A percentile compares a stretch with the other conserved stretches of the same genome.
These are phyloP conservation scores for Drosophila prostipennis DNA, from an alignment of 2,888 invertebrate species.

Conservation along the genomic window DNA sequence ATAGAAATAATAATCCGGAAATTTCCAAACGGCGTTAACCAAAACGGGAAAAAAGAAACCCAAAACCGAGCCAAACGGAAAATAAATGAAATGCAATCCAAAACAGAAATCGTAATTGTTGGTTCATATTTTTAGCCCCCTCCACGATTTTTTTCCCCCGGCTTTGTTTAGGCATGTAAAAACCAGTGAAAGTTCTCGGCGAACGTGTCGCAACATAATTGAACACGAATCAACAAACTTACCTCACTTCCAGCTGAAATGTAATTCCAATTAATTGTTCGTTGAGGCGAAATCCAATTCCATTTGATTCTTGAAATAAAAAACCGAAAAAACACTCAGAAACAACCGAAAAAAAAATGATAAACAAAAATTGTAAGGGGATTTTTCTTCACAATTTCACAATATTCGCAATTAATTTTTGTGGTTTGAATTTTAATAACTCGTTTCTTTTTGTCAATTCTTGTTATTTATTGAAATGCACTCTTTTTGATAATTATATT, in stretches of 20 bases:
- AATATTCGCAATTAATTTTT: background rate
- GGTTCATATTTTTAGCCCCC: slow-evolving; percentile 4
- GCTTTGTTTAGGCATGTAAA: background rate
- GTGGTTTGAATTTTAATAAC: background rate
- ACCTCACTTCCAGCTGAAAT: slow-evolving; percentile 21
- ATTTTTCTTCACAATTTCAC: slow-evolving; percentile 5
- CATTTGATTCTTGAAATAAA: slow-evolving; percentile 26
- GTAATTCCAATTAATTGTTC: slow-evolving; percentile 22
- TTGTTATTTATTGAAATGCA: background rate
- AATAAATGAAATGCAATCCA: slow-evolving; percentile 21
- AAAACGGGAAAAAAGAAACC: slow-evolving; percentile 25
- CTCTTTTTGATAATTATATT: background rate
- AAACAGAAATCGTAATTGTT: slow-evolving; percentile 7
- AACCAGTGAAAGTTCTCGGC: slow-evolving; percentile 36
- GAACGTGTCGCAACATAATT: slow-evolving; percentile 34
- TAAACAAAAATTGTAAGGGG: background rate
- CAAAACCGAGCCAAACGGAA: slow-evolving; percentile 15
- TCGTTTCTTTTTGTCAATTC: background rate
- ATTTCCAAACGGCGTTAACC: slow-evolving; percentile 7
- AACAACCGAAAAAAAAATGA: slow-evolving; percentile 8
- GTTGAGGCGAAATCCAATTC: slow-evolving; percentile 10
- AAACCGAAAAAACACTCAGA: slow-evolving; percentile 2
- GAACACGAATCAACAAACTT: slow-evolving; percentile 18
- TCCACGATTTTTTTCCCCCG: background rate
- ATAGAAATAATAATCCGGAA: slow-evolving; percentile 21